Evolutionary conservation across 1,140 invertebrate genomes (phyloP).

Genomic region (Hypsibius dujardini): DNA sequence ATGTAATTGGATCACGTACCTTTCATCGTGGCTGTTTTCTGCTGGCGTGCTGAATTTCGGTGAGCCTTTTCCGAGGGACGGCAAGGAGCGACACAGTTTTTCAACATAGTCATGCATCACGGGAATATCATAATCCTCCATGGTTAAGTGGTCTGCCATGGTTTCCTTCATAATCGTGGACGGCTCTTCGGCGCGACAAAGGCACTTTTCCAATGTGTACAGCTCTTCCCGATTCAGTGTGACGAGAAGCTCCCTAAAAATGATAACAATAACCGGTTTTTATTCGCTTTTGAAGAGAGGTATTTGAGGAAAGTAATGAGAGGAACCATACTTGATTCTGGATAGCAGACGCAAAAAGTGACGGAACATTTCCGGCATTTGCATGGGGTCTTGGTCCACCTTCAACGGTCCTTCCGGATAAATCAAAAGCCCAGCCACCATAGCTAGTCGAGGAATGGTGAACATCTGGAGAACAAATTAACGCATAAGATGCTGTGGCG

Average conservation of each 20-base stretch:
- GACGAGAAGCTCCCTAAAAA: constrained; percentile 57
- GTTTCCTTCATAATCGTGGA: constrained; percentile 22
- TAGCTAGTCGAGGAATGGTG: constrained; percentile 89
- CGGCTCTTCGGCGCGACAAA: constrained; percentile 72
- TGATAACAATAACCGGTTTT: constrained; percentile 18
- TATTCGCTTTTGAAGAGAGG: not conserved
- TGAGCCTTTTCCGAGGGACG: constrained; percentile 11
- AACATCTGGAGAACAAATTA: too few relatives aligned
- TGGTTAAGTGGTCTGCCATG: not conserved
- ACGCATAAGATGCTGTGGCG: too few relatives aligned
- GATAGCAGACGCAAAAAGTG: constrained; percentile 50
- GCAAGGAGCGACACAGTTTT: constrained; percentile 37
- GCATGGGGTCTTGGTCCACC: constrained; percentile 53
- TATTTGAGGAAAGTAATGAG: constrained; percentile 5
- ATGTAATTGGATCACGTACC: not conserved
- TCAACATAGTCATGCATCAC: constrained; percentile 50
- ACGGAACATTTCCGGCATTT: constrained; percentile 91
- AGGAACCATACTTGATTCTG: constrained; percentile 36
- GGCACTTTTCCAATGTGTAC: constrained; percentile 58
- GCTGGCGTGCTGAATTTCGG: not conserved
- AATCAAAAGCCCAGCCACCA: constrained; percentile 74
- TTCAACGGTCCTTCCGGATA: constrained; percentile 80
- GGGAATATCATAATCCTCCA: constrained; percentile 33
- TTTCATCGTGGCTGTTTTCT: not conserved
- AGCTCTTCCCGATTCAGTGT: constrained; percentile 65